Evolutionary conservation across 2,888 invertebrate genomes (phyloP), one percentile per base, ranked within the genome.

Genomic region (Prosapia bicincta): DNA sequence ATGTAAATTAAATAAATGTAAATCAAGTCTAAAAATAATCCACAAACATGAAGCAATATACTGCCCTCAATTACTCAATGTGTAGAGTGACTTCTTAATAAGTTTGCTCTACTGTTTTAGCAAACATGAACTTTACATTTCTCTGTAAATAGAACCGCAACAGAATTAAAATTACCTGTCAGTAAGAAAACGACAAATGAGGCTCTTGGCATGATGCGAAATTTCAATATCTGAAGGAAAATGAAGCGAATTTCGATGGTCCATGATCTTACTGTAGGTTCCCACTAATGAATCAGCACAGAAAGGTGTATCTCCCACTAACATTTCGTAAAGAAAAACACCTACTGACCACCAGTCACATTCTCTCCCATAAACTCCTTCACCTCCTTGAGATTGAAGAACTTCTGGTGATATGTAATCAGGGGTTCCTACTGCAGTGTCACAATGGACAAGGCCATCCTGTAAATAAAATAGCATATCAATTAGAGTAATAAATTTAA

Each of bases 301-400:
- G 86, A 99, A 99, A 0, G 99, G 99, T 13, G 99, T 98, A 85
- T 99, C 99, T 7, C 98, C 98, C 77, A 97, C 94, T 73, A 99
- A 88, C 98, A 99, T 98, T 89, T 99, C 99, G 85, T 97, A 99
- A 1, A 99, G 90, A 85, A 99, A 97, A 82, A 99, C 98, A 74
- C 99, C 99, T 26, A 99, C 98, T 24, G 98, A 98, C 98, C 98
- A 99, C 97, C 97, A 98, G 86, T 99, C 98, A 87, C 98, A 98
- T 86, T 99, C 99, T 66, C 97, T 89, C 0, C 99, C 99, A 85
- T 99, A 99, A 77, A 96, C 94, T 76, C 97, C 97, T 84, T 96
- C 95, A 54, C 95, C 94, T 80, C 97, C 97, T 86, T 98, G 98
- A 43, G 98, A 98, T 84, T 97, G 96, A 80, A 99, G 88, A 73